Conservation (phyloP, 2,797 vertebrate species). For the Mormyrus hasselquistii region DNA sequence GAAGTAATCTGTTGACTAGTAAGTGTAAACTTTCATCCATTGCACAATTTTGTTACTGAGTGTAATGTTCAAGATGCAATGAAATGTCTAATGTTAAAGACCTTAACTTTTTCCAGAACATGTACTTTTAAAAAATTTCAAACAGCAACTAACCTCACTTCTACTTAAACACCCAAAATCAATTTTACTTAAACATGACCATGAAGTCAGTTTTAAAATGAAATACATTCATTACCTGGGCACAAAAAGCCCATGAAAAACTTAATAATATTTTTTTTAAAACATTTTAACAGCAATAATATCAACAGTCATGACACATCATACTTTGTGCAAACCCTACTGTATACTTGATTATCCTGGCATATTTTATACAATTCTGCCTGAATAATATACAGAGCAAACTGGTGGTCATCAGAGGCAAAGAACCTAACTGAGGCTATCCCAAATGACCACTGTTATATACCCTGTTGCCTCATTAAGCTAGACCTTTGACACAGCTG, state of each 20-base stretch:
- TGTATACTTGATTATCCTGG: not conserved
- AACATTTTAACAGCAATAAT: not conserved
- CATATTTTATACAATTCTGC: not conserved
- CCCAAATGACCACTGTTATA: not conserved
- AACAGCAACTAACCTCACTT: not conserved
- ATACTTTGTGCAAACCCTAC: not conserved
- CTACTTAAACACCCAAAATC: not conserved
- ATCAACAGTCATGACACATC: not conserved
- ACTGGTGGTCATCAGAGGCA: not conserved
- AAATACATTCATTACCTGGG: not conserved
- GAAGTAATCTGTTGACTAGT: not conserved
- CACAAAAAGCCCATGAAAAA: not conserved
- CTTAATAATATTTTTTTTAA: not conserved
- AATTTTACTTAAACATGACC: not conserved
- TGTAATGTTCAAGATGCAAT: not conserved
- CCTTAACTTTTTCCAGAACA: not conserved
- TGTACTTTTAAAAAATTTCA: not conserved
- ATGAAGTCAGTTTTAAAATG: not conserved
- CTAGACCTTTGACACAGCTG: constrained; percentile 7
- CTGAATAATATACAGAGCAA: not conserved
- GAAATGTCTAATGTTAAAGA: not conserved
- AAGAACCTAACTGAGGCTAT: not conserved
- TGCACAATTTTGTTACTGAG: not conserved
- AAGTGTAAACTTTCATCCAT: not conserved
- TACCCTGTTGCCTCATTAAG: constrained; percentile 8